phyloP scores from a whole-genome alignment of 2,797 vertebrate genomes.

The Micropoecilia bifurca region DNA sequence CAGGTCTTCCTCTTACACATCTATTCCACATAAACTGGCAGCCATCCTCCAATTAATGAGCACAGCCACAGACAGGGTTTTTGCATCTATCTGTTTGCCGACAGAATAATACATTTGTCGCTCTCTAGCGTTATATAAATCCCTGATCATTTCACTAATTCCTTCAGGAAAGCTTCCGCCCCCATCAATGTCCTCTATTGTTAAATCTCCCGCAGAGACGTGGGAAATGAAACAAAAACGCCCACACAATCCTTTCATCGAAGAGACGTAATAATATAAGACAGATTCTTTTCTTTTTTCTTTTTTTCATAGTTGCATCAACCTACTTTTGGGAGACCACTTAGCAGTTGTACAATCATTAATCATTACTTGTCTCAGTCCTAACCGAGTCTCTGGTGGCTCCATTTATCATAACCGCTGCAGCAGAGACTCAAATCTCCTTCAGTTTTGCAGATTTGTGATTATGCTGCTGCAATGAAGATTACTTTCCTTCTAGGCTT shows the following conservation, averaged over 20 bases:
- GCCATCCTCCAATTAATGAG: constrained; percentile 30
- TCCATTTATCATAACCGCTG: background rate
- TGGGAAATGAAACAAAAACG: constrained; percentile 4
- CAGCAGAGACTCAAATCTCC: background rate
- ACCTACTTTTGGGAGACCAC: constrained; percentile 8
- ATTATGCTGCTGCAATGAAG: background rate
- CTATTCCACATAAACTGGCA: constrained; percentile 14
- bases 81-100: background rate
- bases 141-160: constrained; percentile 19
- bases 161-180: constrained; percentile 12
- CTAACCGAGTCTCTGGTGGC: background rate
- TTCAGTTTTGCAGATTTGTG: background rate
- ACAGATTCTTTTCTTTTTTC: no score
- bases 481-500: background rate
- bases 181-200: background rate
- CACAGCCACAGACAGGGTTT: constrained; percentile 2
- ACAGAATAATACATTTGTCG: background rate
- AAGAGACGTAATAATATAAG: background rate
- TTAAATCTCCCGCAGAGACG: constrained; percentile 3
- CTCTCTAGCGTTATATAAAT: background rate
- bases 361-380: background rate
- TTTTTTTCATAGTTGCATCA: background rate
- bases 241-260: background rate
- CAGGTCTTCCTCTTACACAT: constrained; percentile 58
- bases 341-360: constrained; percentile 8